phyloP scores from a whole-genome alignment of 2,888 invertebrate genomes.

The Lissocephala sabroskyi region DNA sequence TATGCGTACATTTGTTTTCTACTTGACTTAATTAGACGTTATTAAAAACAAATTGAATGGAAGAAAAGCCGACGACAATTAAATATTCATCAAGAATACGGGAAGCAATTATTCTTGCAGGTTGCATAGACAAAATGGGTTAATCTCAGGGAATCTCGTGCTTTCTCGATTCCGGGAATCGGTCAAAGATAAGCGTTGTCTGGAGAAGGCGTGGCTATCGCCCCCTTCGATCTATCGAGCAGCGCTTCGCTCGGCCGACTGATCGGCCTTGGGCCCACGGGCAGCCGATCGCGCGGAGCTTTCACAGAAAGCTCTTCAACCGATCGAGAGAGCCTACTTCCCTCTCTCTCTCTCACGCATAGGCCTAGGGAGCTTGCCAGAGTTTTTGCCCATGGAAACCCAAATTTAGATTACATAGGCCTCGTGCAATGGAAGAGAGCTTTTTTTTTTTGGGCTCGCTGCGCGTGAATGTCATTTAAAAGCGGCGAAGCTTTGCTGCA shows the following conservation, averaged over 20 bases:
- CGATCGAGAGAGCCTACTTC: neutral
- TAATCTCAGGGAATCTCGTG: too few species aligned
- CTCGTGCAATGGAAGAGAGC: too few species aligned
- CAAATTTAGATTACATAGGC: too few species aligned
- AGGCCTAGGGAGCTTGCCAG: too few species aligned
- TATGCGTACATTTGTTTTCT: constrained; percentile 29
- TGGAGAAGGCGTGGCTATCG: too few species aligned
- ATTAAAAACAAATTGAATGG: constrained; percentile 56
- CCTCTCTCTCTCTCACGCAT: constrained; percentile 6
- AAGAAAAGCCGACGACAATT: constrained; percentile 28
- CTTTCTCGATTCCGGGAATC: too few species aligned
- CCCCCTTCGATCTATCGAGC: too few species aligned
- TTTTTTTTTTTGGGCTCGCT: constrained; percentile 24
- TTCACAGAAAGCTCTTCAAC: constrained; percentile 31
- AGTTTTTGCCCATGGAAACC: too few species aligned
- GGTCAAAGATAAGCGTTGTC: too few species aligned
- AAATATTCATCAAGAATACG: constrained; percentile 44
- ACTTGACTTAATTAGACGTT: constrained; percentile 58
- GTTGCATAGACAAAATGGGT: neutral
- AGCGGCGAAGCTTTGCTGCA: constrained; percentile 55
- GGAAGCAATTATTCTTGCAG: neutral
- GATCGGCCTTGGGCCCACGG: neutral
- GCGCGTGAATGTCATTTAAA: constrained; percentile 63
- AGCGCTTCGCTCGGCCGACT: neutral
- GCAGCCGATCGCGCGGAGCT: neutral